Evolutionary conservation across 2,113 vertebrate genomes (phyloP).

Genomic region (Narcine bancroftii): DNA sequence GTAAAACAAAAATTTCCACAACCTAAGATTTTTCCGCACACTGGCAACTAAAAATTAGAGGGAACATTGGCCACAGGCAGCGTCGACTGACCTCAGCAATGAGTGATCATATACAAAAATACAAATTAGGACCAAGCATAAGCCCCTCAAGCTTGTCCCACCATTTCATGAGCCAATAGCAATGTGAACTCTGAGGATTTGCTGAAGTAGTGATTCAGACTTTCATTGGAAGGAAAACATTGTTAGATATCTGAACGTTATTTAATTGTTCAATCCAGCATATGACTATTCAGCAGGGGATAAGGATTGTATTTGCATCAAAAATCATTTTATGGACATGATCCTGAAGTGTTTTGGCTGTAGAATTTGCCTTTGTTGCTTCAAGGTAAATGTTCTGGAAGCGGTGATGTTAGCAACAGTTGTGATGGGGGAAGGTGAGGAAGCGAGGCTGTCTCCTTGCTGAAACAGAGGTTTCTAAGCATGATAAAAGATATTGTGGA

Average conservation of each 20-base stretch:
- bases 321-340: not conserved
- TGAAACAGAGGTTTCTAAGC: not conserved
- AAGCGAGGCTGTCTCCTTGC: not conserved
- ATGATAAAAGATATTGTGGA: conserved; percentile 6
- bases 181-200: too few species aligned
- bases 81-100: too few species aligned
- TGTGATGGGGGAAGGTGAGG: not conserved
- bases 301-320: not conserved
- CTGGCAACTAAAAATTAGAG: too few species aligned
- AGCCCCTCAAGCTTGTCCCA: too few species aligned
- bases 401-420: not conserved
- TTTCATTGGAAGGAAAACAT: not conserved
- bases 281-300: not conserved
- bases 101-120: too few species aligned
- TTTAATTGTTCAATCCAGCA: not conserved
- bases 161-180: too few species aligned
- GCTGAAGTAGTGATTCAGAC: not conserved
- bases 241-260: not conserved
- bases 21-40: too few species aligned
- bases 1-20: too few species aligned
- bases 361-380: not conserved
- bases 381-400: not conserved
- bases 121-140: too few species aligned
- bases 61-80: too few species aligned
- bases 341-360: not conserved